Conservation (phyloP, 1,140 invertebrate genomes). For the Listronotus oregonensis region DNA sequence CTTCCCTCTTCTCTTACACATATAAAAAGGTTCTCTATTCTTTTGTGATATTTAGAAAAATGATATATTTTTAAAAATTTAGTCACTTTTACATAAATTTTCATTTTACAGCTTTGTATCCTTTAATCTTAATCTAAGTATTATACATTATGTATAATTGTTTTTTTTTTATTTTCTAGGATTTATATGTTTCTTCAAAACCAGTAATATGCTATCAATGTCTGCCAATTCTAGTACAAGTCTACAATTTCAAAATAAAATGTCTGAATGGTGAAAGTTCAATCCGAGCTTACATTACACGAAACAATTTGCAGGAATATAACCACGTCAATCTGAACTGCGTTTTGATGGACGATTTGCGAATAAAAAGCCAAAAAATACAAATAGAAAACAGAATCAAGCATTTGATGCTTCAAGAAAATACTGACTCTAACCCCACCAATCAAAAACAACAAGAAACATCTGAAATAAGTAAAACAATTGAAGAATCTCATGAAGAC, state of each 20-base stretch:
- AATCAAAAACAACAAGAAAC: background rate
- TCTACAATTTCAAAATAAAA: constrained; percentile 41
- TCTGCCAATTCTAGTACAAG: constrained; percentile 28
- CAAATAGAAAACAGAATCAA: constrained; percentile 28
- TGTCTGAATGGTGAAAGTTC: constrained; percentile 35
- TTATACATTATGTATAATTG: too few species aligned
- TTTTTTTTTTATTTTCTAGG: constrained; percentile 22
- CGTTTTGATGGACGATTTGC: constrained; percentile 34
- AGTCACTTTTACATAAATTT: too few species aligned
- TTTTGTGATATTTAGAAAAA: too few species aligned
- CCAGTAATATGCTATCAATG: constrained; percentile 39
- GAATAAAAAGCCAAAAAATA: constrained; percentile 26
- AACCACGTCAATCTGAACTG: constrained; percentile 36
- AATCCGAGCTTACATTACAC: constrained; percentile 31
- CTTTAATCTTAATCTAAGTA: too few species aligned
- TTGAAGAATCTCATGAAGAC: background rate
- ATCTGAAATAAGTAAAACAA: background rate
- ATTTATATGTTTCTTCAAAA: constrained; percentile 37
- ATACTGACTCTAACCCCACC: background rate
- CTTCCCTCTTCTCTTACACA: too few species aligned
- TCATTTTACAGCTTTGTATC: too few species aligned
- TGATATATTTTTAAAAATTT: too few species aligned
- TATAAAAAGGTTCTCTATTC: too few species aligned
- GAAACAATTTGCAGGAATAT: constrained; percentile 36
- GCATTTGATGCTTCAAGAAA: constrained; percentile 20